Evolutionary conservation across 2,113 vertebrate genomes (phyloP).

Genomic region (Melanotaenia duboulayi): DNA sequence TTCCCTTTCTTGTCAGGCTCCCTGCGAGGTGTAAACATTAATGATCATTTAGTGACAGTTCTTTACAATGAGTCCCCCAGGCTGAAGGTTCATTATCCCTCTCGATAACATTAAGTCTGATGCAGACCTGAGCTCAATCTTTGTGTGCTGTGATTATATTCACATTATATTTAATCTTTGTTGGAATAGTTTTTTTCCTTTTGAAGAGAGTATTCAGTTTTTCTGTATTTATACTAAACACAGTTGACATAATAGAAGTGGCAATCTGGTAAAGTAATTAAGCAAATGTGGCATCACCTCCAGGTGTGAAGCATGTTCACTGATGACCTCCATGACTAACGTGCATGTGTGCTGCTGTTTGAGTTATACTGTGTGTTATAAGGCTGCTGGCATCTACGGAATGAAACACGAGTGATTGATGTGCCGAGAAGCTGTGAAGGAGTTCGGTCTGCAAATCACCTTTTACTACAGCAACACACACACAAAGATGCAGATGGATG

Average conservation of each 20-base stretch:
- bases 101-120: conserved; percentile 6
- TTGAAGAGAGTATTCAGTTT: neutral
- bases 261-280: neutral
- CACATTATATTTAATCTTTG: conserved; percentile 7
- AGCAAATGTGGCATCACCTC: too few relatives aligned
- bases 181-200: neutral
- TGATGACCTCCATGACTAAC: neutral
- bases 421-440: conserved; percentile 21
- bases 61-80: conserved; percentile 45
- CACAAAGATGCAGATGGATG: conserved; percentile 34
- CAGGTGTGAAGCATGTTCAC: conserved; percentile 16
- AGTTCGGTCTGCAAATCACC: conserved; percentile 58
- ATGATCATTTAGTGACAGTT: conserved; percentile 48
- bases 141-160: conserved; percentile 6
- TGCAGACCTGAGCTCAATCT: conserved; percentile 8
- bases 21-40: conserved; percentile 47
- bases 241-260: neutral
- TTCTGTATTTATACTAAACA: neutral
- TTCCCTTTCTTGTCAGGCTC: conserved; percentile 1
- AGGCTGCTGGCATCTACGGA: conserved; percentile 60
- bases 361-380: conserved; percentile 28
- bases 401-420: conserved; percentile 61
- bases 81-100: conserved; percentile 37
- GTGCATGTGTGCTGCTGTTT: neutral
- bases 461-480: conserved; percentile 54